Conservation (phyloP, 2,888 invertebrate genomes). For the Sinohyriopsis cumingii region DNA sequence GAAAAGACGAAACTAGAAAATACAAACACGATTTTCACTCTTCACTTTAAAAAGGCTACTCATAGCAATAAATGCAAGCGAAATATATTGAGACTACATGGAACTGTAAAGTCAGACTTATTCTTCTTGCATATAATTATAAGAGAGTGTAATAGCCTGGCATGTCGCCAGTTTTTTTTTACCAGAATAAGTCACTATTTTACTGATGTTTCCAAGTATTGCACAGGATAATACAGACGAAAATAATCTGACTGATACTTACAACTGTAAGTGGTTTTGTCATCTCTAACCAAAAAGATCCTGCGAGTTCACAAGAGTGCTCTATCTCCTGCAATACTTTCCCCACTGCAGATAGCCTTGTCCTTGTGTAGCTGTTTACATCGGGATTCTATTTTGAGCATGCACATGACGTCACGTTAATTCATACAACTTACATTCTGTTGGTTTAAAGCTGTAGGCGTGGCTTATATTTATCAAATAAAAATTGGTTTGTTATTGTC, state of each 20-base stretch:
- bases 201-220: not conserved
- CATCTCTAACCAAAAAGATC: slow-evolving; percentile 27
- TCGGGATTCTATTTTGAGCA: slow-evolving; percentile 48
- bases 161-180: too few species aligned
- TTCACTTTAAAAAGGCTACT: too few species aligned
- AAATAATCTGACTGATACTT: slow-evolving; percentile 27
- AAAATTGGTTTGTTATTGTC: not conserved
- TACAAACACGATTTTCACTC: too few species aligned
- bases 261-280: slow-evolving; percentile 61
- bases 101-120: too few species aligned
- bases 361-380: slow-evolving; percentile 55
- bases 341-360: slow-evolving; percentile 18
- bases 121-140: too few species aligned
- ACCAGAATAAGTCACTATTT: too few species aligned
- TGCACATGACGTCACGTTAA: slow-evolving; percentile 19
- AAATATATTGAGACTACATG: too few species aligned
- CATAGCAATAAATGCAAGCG: too few species aligned
- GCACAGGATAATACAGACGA: not conserved
- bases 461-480: slow-evolving; percentile 20
- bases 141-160: too few species aligned
- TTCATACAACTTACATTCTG: slow-evolving; percentile 10
- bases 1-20: too few species aligned
- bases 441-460: slow-evolving; percentile 30
- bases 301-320: not conserved
- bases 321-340: not conserved